Conservation (phyloP, 2,113 vertebrate species). For the Pomatorhinus ruficollis region DNA sequence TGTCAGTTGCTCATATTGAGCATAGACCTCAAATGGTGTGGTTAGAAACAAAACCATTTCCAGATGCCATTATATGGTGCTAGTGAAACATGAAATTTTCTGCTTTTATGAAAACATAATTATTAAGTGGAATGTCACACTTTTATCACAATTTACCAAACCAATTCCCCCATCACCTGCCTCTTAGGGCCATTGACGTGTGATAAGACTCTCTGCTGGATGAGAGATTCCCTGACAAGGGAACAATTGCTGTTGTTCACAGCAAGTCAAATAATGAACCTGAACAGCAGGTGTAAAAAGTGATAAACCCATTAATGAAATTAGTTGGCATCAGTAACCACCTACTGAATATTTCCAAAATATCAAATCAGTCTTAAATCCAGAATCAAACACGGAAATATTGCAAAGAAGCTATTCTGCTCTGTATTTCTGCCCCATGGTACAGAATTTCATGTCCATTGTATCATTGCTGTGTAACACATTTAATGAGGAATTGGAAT, state of each 20-base stretch:
- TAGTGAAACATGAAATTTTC: background rate
- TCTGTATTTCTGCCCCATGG: background rate
- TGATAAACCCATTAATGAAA: background rate
- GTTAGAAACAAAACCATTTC: background rate
- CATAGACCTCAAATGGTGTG: background rate
- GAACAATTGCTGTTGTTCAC: background rate
- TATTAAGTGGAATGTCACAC: background rate
- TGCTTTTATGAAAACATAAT: background rate
- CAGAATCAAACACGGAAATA: background rate
- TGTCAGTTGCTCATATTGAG: background rate
- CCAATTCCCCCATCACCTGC: background rate
- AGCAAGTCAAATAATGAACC: background rate
- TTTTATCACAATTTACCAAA: background rate
- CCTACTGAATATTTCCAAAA: background rate
- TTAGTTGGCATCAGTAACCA: background rate
- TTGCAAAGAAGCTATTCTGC: background rate
- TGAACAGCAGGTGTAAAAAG: background rate
- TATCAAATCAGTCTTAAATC: background rate
- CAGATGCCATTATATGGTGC: background rate
- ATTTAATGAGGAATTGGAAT: background rate
- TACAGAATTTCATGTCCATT: background rate
- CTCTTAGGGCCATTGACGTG: background rate
- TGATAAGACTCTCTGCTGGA: background rate
- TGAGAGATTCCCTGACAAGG: slow-evolving; percentile 14
- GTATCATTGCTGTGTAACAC: background rate